Base-by-base conservation (phyloP, 2,797 vertebrate genomes). In the Cossypha dichroa region DNA sequence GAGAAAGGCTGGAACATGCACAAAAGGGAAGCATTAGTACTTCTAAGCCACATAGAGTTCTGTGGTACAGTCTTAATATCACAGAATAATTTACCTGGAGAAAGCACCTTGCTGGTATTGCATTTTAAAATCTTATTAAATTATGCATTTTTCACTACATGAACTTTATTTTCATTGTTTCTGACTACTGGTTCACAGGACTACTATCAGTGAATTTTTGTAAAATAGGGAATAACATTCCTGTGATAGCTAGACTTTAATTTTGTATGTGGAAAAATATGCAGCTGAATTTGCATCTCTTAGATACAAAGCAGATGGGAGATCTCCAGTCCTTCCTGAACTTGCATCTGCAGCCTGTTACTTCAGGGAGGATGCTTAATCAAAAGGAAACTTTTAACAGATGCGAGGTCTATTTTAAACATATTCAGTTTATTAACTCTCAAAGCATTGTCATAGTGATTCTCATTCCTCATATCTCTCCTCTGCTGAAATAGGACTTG, bases 1-100 rank as follows among this genome's bases (percentile, higher is more conserved):
- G 93, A 96, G n/a, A 92, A 79, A 33, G 72, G 89, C 98, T 99
- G 77, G 59, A 97, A 87, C 25, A 84, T 45, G 68, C 43, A 69
- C 20, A 79, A 58, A 85, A 25, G 23, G 21, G 21, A 87, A 90
- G 10, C 16, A 34, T 87, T 80, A 73, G 11, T 62, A 31, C 76
- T 89, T 83, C 41, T 68, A 72, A 66, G 9, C 25, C 59, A 31
- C 0, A 0, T 18, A 51, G 8, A 6, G 4, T 58, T 75, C 48
- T 69, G 16, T 72, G 76, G 29, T 49, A 18, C 8, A 64, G 23
- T 60, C 26, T 73, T 60, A 77, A 43, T 69, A 56, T 13, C 3
- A 1, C 21, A 75, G 33, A 15, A 7, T 31, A 62, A 78, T 70
- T 93, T 86, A 75, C 48, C 23, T 17, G 28, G 34, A 60, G n/a